Conservation (phyloP, 2,113 vertebrate genomes). For the Peromyscus californicus region DNA sequence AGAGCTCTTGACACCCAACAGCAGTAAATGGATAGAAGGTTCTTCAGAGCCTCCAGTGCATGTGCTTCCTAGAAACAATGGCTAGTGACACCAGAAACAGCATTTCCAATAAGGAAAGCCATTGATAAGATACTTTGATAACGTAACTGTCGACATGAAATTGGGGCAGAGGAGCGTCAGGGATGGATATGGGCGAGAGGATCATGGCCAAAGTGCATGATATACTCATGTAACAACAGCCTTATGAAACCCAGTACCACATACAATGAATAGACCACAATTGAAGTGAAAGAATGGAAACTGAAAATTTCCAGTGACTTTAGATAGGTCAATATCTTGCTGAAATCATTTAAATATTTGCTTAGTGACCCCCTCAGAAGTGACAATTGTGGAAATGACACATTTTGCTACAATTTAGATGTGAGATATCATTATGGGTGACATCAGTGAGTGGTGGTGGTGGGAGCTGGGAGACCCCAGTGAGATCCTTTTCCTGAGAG, state of each 20-base stretch:
- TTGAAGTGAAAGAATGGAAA: neutral
- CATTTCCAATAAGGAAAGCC: neutral
- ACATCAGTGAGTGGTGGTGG: neutral
- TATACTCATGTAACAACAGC: neutral
- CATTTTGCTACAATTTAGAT: neutral
- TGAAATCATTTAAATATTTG: neutral
- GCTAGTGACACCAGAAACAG: neutral
- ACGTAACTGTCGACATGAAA: neutral
- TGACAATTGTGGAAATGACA: neutral
- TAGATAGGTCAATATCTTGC: neutral
- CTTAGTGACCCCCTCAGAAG: neutral
- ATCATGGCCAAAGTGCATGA: neutral
- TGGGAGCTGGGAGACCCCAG: neutral
- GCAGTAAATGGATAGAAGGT: neutral
- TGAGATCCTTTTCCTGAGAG: neutral
- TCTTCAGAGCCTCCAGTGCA: accelerated
- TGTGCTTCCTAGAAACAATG: neutral
- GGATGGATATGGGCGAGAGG: too few species aligned
- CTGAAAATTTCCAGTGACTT: neutral
- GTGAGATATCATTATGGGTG: too few species aligned
- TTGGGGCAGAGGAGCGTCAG: neutral
- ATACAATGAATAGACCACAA: neutral
- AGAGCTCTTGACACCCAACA: too few species aligned
- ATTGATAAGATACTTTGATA: neutral
- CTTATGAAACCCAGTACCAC: neutral